Evolutionary conservation across 2,113 vertebrate genomes (phyloP), one percentile per base, ranked within the genome.

Genomic region (Hepsetus odoe): DNA sequence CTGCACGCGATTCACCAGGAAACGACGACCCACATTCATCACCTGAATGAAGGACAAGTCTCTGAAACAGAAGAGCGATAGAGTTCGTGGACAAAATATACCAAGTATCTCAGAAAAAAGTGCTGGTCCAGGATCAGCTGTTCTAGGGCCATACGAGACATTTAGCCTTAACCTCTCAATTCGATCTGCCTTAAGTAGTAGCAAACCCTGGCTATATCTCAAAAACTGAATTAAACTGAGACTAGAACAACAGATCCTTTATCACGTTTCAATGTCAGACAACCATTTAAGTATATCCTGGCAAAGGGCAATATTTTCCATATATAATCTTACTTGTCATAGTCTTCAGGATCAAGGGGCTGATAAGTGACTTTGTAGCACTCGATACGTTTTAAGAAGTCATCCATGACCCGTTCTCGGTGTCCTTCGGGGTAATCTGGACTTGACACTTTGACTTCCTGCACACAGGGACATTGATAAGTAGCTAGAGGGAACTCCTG

Each of bases 371-470:
- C 95, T 87, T 97, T 94, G 92, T 99, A 99, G 90, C 97, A 98
- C 88, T 98, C 96, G 0, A 99, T 99, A 75, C 97, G 93, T 90
- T 98, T 98, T 61, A 99, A 92, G 86, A 99, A 99, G 86, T 99
- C 97, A 13, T 95, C 97, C 97, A 98, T 98, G 40, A 98, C 96
- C 1, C 95, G 93, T 84, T 98, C 97, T 84, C 96, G 80, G 89
- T 98, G 92, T 66, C 94, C 94, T 83, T 99, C 96, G 0, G 96
- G 97, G 82, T 99, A 98, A 82, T 99, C 97, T 0, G 97, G 97
- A 86, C 97, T 99, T 16, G 97, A 98, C 75, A 98, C 97, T 80
- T 99, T 99, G 80, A 99, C 97, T 88, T 99, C 97, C 97, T 99
- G 88, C 40, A 46, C 44, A 85, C 72, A 66, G 2, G 83, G 22